These are phyloP conservation scores for Drusus annulatus DNA, from an alignment of 1,140 invertebrate species.

Conservation along the genomic window DNA sequence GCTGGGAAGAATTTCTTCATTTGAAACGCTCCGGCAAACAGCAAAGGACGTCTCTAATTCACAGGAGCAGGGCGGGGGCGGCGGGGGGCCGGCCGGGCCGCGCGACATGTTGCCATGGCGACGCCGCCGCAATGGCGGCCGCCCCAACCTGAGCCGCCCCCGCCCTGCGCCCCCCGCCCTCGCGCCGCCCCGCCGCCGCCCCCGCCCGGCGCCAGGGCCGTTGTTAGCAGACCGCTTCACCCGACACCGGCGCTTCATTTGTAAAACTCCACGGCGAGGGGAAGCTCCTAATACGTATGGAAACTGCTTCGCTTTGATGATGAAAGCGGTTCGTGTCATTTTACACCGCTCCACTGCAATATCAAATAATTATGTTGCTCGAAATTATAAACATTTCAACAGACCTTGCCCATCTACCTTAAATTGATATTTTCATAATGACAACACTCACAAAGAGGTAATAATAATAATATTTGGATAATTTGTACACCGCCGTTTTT, in stretches of 20 bases:
- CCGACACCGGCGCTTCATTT: conserved; percentile 4
- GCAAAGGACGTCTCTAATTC: conserved; percentile 60
- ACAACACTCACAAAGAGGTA: too few species aligned
- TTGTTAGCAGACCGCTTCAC: conserved; percentile 19
- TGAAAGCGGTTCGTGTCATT: too few species aligned
- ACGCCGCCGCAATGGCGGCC: conserved; percentile 60
- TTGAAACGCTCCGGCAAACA: conserved; percentile 59
- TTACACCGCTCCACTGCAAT: too few species aligned
- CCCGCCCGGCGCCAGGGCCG: conserved; percentile 33
- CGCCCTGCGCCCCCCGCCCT: conserved; percentile 11
- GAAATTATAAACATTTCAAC: too few species aligned
- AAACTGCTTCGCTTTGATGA: neutral
- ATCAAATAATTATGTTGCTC: too few species aligned
- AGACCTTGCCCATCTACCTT: too few species aligned
- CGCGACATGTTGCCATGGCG: conserved; percentile 56
- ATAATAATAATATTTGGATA: too few species aligned
- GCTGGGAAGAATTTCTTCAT: conserved; percentile 59
- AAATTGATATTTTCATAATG: too few species aligned
- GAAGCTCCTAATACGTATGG: neutral
- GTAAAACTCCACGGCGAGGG: neutral
- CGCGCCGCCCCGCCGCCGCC: conserved; percentile 26
- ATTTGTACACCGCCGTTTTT: too few species aligned
- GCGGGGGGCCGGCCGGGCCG: conserved; percentile 42
- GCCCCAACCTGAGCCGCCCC: conserved; percentile 27
- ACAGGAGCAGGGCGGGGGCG: conserved; percentile 32